Base-by-base conservation (phyloP, 2,113 vertebrate species). In the Tonatia bakeri region DNA sequence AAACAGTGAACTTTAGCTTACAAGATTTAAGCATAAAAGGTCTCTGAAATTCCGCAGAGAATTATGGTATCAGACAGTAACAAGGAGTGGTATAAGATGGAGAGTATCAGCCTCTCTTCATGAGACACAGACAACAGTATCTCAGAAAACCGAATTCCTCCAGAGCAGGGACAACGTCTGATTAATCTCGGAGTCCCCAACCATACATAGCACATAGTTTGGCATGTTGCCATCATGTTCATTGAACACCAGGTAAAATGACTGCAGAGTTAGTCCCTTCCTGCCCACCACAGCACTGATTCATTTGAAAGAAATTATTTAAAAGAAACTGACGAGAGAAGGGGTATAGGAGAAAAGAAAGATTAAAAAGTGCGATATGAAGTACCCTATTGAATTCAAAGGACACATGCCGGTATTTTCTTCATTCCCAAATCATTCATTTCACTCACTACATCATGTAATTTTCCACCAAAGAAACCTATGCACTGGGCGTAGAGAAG, bases 381-480 rank as follows among this genome's bases (percentile, higher is more conserved):
- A 85, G 56, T 47, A 47, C 40, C 43, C 52, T 43, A 19, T 64
- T 52, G 67, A 93, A 54, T 94, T 88, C 72, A 91, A 40, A 90
- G 81, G 36, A 20, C 7, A 70, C 52, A 10, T 65, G 9, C 50
- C n/a, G 9, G 92, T 56, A 87, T 72, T 67, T 77, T 77, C 72
- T 93, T 86, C 31, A 52, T 87, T 87, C 64, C 77, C 52, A 91
- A 65, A 90, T 50, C n/a, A 59, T 85, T 94, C 89, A 50, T 96
- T 90, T 94, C 45, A 82, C 77, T 64, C 61, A 14, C 28, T 77
- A 2, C 26, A 91, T 59, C 40, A 22, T 65, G 38, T 82, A 77
- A 52, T 81, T 84, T 79, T 7, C 52, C 17, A 40, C 45, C 12
- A 22, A 22, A 90, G 26, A 72, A 52, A 45, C 43, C 50, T 31